Base-by-base conservation (phyloP, 37 sponge, comb jelly and placozoan species). In the Mnemiopsis leidyi region DNA sequence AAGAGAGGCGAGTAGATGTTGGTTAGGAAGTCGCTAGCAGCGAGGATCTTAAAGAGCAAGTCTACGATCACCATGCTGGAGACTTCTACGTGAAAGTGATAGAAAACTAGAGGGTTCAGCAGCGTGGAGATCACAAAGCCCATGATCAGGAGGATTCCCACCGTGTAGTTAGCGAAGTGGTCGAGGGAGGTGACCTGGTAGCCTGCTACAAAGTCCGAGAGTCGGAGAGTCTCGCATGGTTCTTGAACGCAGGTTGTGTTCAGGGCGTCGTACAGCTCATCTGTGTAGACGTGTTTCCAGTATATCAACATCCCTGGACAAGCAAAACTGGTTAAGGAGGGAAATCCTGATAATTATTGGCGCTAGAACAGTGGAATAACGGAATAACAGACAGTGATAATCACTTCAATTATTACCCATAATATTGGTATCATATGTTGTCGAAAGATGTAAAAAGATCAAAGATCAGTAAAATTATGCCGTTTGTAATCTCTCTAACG, bases 201-300 rank as follows among this genome's bases (percentile, higher is more conserved):
- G 40, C 29, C 39, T 28, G 1, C 40, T 1, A 37, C 36, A 26
- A 40, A 85, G 90, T 85, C 36, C 24, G 61, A 29, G 48, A 32
- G 25, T n/a, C 90, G 90, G 26, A 40, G 61, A 1, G 90, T 40
- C 38, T 85, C 61, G 23, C 90, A 85, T 21, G 40, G 61, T n/a
- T 23, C 36, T 26, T 35, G 32, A 29, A 36, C 28, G 25, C 90
- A 85, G 7, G 40, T 23, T 33, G n/a, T 37, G 20, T 5, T 33
- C 48, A 85, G 33, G 7, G 24, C 26, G 48, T 85, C 61, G 61
- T 40, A 85, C 28, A 85, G 40, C 29, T 85, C 90, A 39, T 85
- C 90, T 3, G 90, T 40, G 90, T 85, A 85, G 48, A 85, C 39
- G 90, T 85, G 90, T 25, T 25, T 38, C 90, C 90, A 85, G 48